Evolutionary conservation across 2,888 invertebrate species (phyloP), one percentile per base, ranked within the genome.

Genomic region (Nasonia oneida): DNA sequence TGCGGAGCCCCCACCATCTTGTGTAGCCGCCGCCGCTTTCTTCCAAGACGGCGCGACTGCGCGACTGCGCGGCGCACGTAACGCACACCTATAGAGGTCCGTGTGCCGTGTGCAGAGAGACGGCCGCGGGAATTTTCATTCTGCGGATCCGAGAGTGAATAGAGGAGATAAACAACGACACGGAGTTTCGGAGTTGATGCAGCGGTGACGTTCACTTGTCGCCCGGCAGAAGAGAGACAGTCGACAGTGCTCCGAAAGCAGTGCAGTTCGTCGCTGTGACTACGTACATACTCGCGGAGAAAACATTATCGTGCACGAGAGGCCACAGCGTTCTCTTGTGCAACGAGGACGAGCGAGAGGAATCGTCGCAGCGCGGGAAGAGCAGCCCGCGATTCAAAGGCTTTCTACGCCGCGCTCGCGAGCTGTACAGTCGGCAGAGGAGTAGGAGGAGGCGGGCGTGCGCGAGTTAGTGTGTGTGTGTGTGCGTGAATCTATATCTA

Each of bases 61-160:
- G 57, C 57, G 23, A 61, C 57, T 61, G 57, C 57, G 57, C 57
- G 23, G 57, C 57, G 10, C 57, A 18, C 10, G 37, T 10, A 15
- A 14, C 23, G 8, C 10, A 12, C 57, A 57, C n/a, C 39, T 64
- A 47, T 47, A 29, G 75, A 29, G 29, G 29, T 29, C 12, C 50
- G 42, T 33, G 84, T 84, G 77, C 79, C 84, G 84, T 84, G 84
- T 84, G 84, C 84, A 84, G 47, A 18, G 2, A 33, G 53, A 42
- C n/a, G 6, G 12, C 33, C 83, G 83, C 83, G 83, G 83, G 61
- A 73, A 61, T 57, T 83, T 76, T 50, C n/a, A n/a, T 29, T 29
- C n/a, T 2, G 57, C 23, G 10, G 10, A 29, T 3, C 29, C 8
- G 53, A 53, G 15, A 4, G 3, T 2, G 6, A 42, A 6, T 10